Percentiles rank a stretch among this genome's conserved stretches.
phyloP scores from a whole-genome alignment of 2,888 invertebrate genomes.

The Nomada flava region DNA sequence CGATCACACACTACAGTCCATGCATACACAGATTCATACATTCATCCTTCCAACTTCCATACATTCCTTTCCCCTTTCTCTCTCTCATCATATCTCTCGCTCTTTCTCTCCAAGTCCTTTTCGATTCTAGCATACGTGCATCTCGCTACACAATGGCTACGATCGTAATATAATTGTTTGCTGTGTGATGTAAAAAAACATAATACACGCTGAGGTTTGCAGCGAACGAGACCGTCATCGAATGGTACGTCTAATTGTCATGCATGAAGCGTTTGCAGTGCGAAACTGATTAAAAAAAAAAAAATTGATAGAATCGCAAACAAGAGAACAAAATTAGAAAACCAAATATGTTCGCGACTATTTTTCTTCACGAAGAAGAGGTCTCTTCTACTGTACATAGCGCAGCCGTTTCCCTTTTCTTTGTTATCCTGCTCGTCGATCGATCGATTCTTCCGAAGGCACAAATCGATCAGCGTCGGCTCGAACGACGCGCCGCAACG shows the following conservation, averaged over 20 bases:
- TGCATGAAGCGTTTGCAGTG: slow-evolving; percentile 67
- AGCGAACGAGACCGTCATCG: slow-evolving; percentile 61
- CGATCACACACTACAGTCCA: slow-evolving; percentile 47
- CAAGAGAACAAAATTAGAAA: slow-evolving; percentile 6
- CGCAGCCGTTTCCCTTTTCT: not conserved
- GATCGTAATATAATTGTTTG: slow-evolving; percentile 73
- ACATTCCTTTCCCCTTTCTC: slow-evolving; percentile 27
- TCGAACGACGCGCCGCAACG: slow-evolving; percentile 43
- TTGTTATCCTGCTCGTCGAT: not conserved
- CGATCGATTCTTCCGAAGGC: not conserved
- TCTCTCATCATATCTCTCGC: slow-evolving; percentile 5
- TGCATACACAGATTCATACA: slow-evolving; percentile 25
- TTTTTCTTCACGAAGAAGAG: not conserved
- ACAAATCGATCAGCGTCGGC: not conserved
- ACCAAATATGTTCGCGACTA: slow-evolving; percentile 23
- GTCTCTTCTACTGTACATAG: not conserved
- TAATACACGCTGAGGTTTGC: slow-evolving; percentile 63
- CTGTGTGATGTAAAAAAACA: slow-evolving; percentile 77
- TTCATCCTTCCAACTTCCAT: slow-evolving; percentile 23
- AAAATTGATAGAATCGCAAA: slow-evolving; percentile 15
- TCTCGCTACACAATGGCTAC: slow-evolving; percentile 71
- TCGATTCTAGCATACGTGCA: slow-evolving; percentile 44
- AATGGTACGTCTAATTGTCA: slow-evolving; percentile 69
- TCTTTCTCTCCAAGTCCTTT: slow-evolving; percentile 37
- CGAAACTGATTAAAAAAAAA: slow-evolving; percentile 37